Evolutionary conservation across 2,113 vertebrate species (phyloP), one percentile per base, ranked within the genome.

Genomic region (Catharus minimus): DNA sequence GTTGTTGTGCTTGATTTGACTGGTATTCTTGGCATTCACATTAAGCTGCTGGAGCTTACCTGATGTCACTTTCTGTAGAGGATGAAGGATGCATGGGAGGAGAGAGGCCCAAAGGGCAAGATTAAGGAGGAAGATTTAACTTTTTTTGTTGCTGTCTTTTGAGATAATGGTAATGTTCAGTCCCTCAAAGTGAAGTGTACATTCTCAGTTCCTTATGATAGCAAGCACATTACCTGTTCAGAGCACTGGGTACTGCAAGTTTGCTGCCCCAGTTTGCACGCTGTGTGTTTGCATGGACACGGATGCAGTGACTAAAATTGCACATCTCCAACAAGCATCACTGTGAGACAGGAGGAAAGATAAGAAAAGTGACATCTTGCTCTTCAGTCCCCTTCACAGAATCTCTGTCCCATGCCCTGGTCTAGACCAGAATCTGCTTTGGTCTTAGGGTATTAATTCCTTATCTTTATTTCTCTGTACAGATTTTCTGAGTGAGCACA

Each of bases 321-420:
- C 56, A 13, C 10, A 9, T 65, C 0, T 5, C 41, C 52, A 39
- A 10, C 20, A 43, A 33, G 18, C 1, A 0, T 73, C 58, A 15
- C 21, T 47, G 44, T 0, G 2, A 44, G 24, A n/a, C 8, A 68
- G 52, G 26, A 52, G 15, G 32, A n/a, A 81, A 43, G 38, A 65
- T 53, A 47, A 24, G 43, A 58, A 55, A 81, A 82, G 26, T 38
- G 13, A 2, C 15, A 26, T 78, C 67, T 62, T 4, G 1, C n/a
- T 33, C 18, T 89, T 75, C 23, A 41, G 15, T 68, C 10, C 5
- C 3, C 20, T 39, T 65, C 23, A 11, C 0, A 28, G 68, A 41
- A 86, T 79, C 26, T 49, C 46, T 68, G 27, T 46, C 33, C 43
- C 16, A 13, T 47, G 27, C 20, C 22, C 41, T 80, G 22, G 9